Evolutionary conservation across 2,797 vertebrate genomes (phyloP), one percentile per base, ranked within the genome.

Genomic region (Luscinia luscinia): DNA sequence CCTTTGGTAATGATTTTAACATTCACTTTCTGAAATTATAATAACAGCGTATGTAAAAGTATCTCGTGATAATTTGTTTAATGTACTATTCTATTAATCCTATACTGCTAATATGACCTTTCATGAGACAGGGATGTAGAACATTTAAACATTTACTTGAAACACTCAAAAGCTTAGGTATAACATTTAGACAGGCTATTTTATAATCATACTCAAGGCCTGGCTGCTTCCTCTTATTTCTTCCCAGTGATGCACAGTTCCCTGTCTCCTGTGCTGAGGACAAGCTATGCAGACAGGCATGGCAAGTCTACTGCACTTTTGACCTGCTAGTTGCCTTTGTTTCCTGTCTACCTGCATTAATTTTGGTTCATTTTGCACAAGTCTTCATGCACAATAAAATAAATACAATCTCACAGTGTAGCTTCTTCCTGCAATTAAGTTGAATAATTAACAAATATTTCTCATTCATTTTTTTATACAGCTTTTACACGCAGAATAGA

Each of bases 291-390:
- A 92, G 90, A 95, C 69, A 84, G 84, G 36, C 91, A 93, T 86
- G 79, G 89, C 82, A 72, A 93, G 76, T 93, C 87, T 89, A 80
- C 59, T 93, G 95, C 92, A 96, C 92, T 96, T 96, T 91, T 96
- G 96, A 96, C 94, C 95, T 70, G 41, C 57, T 43, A 11, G 48
- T 86, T 96, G 74, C 59, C 91, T 96, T 90, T 93, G 59, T 54
- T 86, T 89, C 59, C 84, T 96, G 94, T 95, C 96, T 92, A 86
- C 92, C 83, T 88, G 52, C 63, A 96, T 96, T 96, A 95, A 92
- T 92, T 84, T 87, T 90, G 75, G 59, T 89, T 91, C 84, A 70
- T 89, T 52, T 93, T 94, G 69, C 51, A 64, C 69, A 76, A 55
- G 79, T 67, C 79, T 84, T 86, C 74, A 46, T 27, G 23, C 80